Evolutionary conservation across 2,797 vertebrate species (phyloP), one percentile per base, ranked within the genome.

Genomic region (Mycteria americana): DNA sequence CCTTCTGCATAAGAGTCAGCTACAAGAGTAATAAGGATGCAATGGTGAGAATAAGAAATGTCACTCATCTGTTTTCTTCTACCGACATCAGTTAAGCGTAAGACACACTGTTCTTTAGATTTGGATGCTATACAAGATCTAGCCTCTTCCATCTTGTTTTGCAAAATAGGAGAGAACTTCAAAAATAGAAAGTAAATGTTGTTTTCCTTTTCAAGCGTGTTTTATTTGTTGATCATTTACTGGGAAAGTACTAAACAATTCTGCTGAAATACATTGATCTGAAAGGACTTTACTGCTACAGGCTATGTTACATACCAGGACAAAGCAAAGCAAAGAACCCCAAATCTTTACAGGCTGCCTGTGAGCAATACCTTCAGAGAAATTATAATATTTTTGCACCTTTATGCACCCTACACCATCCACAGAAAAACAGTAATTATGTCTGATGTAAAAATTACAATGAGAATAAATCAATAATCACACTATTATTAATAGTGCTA

Each of bases 161-260:
- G n/a, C 50, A 92, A 86, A 94, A 63, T 45, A 85, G 2, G 7
- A 86, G 39, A 33, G 37, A 76, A 67, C 33, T 92, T 79, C 88
- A 93, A 91, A 97, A 80, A 11, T 1, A 85, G 69, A 67, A 88
- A 85, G 46, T 5, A 85, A 96, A 86, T 57, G 25, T 6, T 51
- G 46, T 18, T 48, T 92, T 92, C 14, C n/a, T 92, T 93, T 81
- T 87, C 45, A 43, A 69, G 33, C 67, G 74, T 59, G 23, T 65
- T 87, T 83, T 69, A 72, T 80, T 94, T 95, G 73, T 65, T 92
- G 54, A 77, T 70, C 28, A 51, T 93, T 91, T 90, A 68, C 63
- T 83, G 50, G 37, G 67, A 94, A 97, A 57, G 18, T 33, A 59
- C 31, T 80, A 76, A 79, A 64, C 13, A 79, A 54, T 80, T 79